phyloP scores from a whole-genome alignment of 2,888 invertebrate genomes.

The Tachina grossa region DNA sequence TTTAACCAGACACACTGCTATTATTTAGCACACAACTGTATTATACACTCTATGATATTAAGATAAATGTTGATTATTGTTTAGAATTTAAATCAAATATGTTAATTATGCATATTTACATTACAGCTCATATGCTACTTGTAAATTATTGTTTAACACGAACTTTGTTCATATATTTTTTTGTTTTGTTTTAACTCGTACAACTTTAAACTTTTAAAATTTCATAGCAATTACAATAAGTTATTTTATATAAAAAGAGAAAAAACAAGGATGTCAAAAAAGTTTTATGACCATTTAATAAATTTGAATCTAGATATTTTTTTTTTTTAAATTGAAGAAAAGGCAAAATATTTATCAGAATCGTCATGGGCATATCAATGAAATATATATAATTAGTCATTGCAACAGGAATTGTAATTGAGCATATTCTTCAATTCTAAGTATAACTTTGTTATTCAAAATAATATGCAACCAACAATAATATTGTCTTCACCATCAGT shows the following conservation, averaged over 20 bases:
- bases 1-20: constrained; percentile 35
- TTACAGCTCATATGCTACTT: constrained; percentile 28
- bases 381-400: too few species aligned
- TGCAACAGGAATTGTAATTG: too few species aligned
- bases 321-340: too few species aligned
- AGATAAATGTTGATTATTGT: constrained; percentile 62
- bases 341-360: too few species aligned
- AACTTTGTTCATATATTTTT: neutral
- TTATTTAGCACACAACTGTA: constrained; percentile 60
- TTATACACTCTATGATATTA: constrained; percentile 45
- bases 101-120: constrained; percentile 34
- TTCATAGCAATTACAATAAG: constrained; percentile 56
- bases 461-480: too few species aligned
- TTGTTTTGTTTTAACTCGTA: neutral
- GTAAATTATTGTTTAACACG: constrained; percentile 14
- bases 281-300: constrained; percentile 14
- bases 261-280: neutral
- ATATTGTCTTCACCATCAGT: too few species aligned
- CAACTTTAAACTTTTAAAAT: neutral
- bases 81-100: constrained; percentile 35
- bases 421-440: too few species aligned
- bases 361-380: too few species aligned
- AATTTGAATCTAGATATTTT: neutral
- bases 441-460: too few species aligned
- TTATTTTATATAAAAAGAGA: constrained; percentile 27